phyloP scores from a whole-genome alignment of 1,140 invertebrate genomes.

The Drosophila bocki region DNA sequence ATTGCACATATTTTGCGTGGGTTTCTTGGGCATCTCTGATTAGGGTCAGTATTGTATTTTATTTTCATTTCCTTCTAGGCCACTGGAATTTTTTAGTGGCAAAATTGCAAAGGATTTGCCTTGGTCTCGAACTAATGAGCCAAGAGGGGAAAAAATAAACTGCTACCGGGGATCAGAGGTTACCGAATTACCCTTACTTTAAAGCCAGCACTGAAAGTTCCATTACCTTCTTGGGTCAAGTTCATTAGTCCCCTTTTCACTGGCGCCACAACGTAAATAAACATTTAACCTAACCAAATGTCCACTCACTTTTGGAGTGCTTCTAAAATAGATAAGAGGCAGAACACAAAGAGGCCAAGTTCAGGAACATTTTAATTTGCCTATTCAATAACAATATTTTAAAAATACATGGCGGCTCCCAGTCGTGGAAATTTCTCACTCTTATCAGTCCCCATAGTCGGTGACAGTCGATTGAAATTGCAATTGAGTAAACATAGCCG shows the following conservation, averaged over 20 bases:
- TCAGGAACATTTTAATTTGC: constrained; percentile 72
- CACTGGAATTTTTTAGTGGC: constrained; percentile 4
- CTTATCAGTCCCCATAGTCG: constrained; percentile 56
- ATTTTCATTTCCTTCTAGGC: constrained; percentile 27
- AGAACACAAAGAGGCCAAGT: constrained; percentile 66
- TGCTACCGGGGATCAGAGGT: neutral
- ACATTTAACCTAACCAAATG: constrained; percentile 63
- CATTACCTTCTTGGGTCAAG: constrained; percentile 12
- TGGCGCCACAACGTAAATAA: constrained; percentile 65
- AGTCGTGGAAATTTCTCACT: constrained; percentile 35
- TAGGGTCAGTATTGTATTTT: constrained; percentile 56
- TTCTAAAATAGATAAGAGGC: constrained; percentile 28
- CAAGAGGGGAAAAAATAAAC: neutral
- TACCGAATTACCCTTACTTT: neutral
- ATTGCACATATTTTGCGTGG: constrained; percentile 74
- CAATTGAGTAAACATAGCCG: constrained; percentile 77
- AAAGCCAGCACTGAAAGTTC: neutral
- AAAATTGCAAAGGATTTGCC: constrained; percentile 23
- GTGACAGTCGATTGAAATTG: constrained; percentile 51
- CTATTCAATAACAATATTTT: constrained; percentile 40
- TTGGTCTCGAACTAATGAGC: constrained; percentile 16
- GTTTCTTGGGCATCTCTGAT: constrained; percentile 43
- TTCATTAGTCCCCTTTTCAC: constrained; percentile 42
- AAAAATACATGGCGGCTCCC: constrained; percentile 45
- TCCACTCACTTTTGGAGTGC: constrained; percentile 26